Base-by-base conservation (phyloP, 2,113 vertebrate genomes). In the Riparia riparia region DNA sequence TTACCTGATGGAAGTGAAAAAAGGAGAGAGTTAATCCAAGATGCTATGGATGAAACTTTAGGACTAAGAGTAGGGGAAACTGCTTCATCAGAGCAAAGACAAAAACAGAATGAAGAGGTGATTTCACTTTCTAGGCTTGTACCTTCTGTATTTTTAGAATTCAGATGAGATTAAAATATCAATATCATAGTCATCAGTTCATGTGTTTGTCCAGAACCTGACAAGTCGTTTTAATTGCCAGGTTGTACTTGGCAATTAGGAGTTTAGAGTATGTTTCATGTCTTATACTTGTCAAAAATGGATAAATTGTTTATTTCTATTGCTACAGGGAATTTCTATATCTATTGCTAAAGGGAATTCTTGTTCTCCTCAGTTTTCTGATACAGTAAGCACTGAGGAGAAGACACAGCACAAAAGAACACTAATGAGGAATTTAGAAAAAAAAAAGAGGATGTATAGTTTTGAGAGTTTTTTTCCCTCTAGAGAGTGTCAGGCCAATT, bases 21-120 rank as follows among this genome's bases (percentile, higher is more conserved):
- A 34, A 97, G 96, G 61, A 98, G 77, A 3, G 98, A 99, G 95
- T 92, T 98, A 97, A 97, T 99, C 95, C 93, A 90, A n/a, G 98
- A 99, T 26, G 98, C 91, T n/a, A 79, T 63, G 0, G 98, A 98
- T 88, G 98, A 99, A 45, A 98, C 93, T 73, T 98, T 95, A 12
- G 98, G 98, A 57, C 98, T 99, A 90, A 97, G 97, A 73, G 97
- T 96, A 16, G 98, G 98, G 50, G 98, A 98, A 74, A 98, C 92
- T 45, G 96, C 98, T 99, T 96, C 54, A 90, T 90, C 93, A 77
- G 88, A 92, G 74, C 28, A 84, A 77, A 80, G 65, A 65, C 10
- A 87, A n/a, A 39, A 73, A 11, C 21, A 71, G 68, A 89, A 39
- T 9, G 21, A 63, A n/a, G 28, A 54, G 32, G 19, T 56, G 78